These are phyloP conservation scores for Trinorchestia longiramus DNA, from an alignment of 1,140 invertebrate genomes.

Conservation along the genomic window DNA sequence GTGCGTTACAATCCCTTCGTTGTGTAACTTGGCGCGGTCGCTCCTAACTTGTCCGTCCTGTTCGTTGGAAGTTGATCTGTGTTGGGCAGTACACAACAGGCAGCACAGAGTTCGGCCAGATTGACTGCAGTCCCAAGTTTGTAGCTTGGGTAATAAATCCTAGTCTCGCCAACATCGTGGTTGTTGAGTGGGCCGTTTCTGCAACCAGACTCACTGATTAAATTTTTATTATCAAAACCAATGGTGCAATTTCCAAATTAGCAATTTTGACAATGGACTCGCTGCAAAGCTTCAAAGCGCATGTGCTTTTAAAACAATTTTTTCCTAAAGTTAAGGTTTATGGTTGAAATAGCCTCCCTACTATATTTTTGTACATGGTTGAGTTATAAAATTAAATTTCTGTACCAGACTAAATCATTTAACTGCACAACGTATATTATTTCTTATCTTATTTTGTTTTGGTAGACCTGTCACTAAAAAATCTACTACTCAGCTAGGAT, in stretches of 20 bases:
- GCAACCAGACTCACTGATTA: neutral
- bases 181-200: neutral
- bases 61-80: neutral
- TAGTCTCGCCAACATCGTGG: neutral
- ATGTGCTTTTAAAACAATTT: neutral
- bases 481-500: no score
- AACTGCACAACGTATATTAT: no score
- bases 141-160: neutral
- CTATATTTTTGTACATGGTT: neutral
- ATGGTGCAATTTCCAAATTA: neutral
- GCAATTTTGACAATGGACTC: neutral
- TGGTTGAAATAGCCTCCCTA: neutral
- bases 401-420: neutral
- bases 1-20: neutral
- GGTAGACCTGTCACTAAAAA: no score
- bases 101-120: neutral
- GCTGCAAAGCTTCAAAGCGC: neutral
- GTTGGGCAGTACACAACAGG: neutral
- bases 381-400: neutral
- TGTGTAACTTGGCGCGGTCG: neutral
- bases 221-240: neutral
- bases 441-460: no score
- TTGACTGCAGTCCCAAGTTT: neutral
- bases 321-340: neutral
- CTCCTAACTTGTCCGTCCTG: neutral